These are phyloP conservation scores for Pristionchus fissidentatus DNA, from an alignment of 2,888 invertebrate genomes.

Conservation along the genomic window DNA sequence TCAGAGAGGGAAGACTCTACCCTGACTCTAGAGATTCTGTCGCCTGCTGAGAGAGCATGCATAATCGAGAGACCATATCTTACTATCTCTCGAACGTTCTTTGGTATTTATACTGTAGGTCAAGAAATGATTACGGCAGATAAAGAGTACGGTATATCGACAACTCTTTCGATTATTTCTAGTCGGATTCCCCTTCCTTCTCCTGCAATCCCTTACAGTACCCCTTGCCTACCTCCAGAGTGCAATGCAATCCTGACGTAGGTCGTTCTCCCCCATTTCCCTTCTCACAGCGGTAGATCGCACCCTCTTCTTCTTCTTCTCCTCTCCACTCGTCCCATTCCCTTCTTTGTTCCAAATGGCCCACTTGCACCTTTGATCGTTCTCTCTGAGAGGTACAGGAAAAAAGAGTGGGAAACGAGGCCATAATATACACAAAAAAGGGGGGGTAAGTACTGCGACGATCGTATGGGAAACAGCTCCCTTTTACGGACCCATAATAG, in stretches of 20 bases:
- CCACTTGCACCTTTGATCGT: constrained; percentile 39
- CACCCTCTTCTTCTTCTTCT: not conserved
- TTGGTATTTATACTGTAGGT: no score
- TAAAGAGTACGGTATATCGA: no score
- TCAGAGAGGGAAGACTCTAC: not conserved
- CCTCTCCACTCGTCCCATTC: not conserved
- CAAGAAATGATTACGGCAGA: no score
- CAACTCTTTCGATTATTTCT: no score
- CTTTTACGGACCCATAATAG: not conserved
- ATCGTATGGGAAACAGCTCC: constrained; percentile 15
- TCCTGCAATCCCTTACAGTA: no score
- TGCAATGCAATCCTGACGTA: constrained; percentile 8
- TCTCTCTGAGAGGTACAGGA: not conserved
- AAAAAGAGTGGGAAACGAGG: constrained; percentile 28
- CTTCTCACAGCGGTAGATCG: constrained; percentile 38
- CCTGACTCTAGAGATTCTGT: not conserved
- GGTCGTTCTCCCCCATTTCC: not conserved
- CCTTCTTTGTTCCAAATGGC: constrained; percentile 37
- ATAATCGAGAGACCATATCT: no score
- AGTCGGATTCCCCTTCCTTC: no score
- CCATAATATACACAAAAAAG: constrained; percentile 37
- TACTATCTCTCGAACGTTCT: no score
- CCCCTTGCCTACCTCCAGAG: no score
- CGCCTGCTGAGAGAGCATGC: no score
- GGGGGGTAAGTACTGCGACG: constrained; percentile 27